Evolutionary conservation across 2,797 vertebrate genomes (phyloP).

Genomic region (Nyctalus aviator): DNA sequence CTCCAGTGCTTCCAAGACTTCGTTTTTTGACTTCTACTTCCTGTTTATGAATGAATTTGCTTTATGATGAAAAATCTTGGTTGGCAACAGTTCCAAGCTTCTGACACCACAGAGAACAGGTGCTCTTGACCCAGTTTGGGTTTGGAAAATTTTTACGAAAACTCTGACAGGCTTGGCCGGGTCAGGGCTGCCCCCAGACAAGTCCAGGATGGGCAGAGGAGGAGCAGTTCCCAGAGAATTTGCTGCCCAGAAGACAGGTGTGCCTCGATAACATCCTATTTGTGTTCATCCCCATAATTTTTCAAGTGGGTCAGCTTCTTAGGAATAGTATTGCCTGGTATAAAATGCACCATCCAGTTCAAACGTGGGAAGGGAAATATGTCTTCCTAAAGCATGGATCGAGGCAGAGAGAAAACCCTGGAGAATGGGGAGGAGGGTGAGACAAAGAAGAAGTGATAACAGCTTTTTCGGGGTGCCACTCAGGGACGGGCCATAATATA

Average conservation of each 20-base stretch:
- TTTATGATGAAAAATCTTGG: neutral
- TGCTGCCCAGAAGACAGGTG: neutral
- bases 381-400: neutral
- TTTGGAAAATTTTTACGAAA: neutral
- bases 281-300: neutral
- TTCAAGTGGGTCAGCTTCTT: neutral
- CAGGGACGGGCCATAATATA: neutral
- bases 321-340: neutral
- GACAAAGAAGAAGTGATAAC: neutral
- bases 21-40: neutral
- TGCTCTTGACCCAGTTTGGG: neutral
- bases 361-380: neutral
- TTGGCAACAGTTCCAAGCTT: neutral
- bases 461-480: neutral
- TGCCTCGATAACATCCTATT: neutral
- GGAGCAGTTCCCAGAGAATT: neutral
- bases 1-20: neutral
- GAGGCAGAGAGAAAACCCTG: neutral
- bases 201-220: neutral
- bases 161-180: neutral
- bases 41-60: neutral
- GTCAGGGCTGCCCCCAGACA: neutral
- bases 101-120: neutral
- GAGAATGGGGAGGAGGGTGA: neutral
- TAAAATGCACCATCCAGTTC: neutral